phyloP scores from a whole-genome alignment of 2,113 vertebrate species.

The Steatornis caripensis region DNA sequence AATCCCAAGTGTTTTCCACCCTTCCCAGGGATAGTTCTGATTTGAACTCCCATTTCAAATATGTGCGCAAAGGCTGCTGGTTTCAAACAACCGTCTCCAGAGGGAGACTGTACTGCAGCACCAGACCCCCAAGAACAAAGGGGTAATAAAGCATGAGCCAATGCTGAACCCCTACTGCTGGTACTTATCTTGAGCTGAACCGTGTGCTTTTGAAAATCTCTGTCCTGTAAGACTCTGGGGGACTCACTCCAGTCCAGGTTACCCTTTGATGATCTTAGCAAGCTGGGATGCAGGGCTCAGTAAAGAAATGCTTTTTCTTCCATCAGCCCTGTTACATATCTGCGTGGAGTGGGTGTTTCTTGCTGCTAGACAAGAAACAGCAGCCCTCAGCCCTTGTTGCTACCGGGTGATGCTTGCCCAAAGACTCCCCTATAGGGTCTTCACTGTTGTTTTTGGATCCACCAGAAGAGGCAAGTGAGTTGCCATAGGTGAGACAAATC shows the following conservation, averaged over 20 bases:
- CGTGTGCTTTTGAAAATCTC: not conserved
- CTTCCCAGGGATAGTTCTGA: not conserved
- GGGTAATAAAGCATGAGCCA: not conserved
- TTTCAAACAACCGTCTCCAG: not conserved
- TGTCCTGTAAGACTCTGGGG: not conserved
- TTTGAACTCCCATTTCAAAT: not conserved
- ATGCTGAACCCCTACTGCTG: not conserved
- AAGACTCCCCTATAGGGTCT: not conserved
- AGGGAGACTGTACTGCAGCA: not conserved
- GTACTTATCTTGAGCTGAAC: not conserved
- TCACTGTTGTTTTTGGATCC: not conserved
- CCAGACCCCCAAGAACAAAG: not conserved
- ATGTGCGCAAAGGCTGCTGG: not conserved
- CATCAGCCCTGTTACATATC: rapidly evolving
- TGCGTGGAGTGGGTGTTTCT: not conserved
- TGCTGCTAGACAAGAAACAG: not conserved
- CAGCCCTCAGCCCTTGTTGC: not conserved
- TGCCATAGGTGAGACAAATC: not conserved
- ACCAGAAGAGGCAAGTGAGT: not conserved
- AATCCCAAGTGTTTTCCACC: not conserved
- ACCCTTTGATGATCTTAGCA: not conserved
- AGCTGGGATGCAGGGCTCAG: not conserved
- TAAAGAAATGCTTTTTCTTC: not conserved
- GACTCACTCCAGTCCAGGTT: not conserved
- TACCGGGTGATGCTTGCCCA: not conserved